Evolutionary conservation across 2,888 invertebrate genomes (phyloP).

Genomic region (Unio delphinus): DNA sequence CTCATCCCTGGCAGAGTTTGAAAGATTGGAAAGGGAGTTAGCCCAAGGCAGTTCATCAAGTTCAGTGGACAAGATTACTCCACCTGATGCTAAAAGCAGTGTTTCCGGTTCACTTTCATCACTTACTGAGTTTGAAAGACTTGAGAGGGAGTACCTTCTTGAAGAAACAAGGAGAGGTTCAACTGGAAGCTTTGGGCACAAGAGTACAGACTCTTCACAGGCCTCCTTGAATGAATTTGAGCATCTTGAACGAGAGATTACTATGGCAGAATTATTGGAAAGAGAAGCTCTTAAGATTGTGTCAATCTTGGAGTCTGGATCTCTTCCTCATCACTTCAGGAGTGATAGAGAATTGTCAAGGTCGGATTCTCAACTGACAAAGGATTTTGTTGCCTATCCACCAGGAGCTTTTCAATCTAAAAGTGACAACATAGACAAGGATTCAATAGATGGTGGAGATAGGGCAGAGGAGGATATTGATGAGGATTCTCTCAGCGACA

Average conservation of each 20-base stretch:
- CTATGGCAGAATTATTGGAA: conserved; percentile 65
- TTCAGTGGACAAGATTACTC: conserved; percentile 78
- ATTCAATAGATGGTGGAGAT: conserved; percentile 58
- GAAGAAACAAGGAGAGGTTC: conserved; percentile 69
- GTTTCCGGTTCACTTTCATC: conserved; percentile 74
- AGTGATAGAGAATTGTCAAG: conserved; percentile 31
- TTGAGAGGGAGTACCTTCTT: conserved; percentile 81
- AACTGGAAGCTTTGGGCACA: conserved; percentile 50
- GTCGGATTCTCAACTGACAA: conserved; percentile 25
- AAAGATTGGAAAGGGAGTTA: conserved; percentile 88
- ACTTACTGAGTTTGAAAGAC: conserved; percentile 91
- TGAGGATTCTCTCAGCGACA: conserved; percentile 58
- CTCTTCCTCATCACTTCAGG: conserved; percentile 39
- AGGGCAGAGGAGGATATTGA: conserved; percentile 36
- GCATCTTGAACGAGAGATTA: conserved; percentile 62
- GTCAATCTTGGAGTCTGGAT: conserved; percentile 66
- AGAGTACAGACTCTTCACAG: conserved; percentile 64
- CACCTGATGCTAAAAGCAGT: conserved; percentile 54
- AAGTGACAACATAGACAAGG: conserved; percentile 50
- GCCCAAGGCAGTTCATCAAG: conserved; percentile 72
- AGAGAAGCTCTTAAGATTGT: conserved; percentile 70
- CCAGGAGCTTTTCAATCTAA: conserved; percentile 16
- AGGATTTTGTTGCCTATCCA: conserved; percentile 30
- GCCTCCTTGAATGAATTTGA: conserved; percentile 69
- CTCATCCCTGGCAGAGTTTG: conserved; percentile 91